These are phyloP conservation scores for Chondrosia reniformis DNA, from an alignment of 37 sponge, comb jelly and placozoan species.

Conservation along the genomic window DNA sequence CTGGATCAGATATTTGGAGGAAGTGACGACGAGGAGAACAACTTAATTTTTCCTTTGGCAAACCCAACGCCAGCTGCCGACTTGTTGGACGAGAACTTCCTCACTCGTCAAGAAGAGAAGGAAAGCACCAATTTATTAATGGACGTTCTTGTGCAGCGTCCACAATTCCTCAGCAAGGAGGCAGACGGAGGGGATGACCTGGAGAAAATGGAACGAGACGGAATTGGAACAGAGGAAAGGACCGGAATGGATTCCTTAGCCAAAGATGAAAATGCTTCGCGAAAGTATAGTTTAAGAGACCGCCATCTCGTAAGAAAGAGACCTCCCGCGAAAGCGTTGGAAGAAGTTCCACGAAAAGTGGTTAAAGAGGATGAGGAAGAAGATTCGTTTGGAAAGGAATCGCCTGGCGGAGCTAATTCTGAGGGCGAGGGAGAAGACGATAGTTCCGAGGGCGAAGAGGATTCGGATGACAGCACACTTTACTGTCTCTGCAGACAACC, in stretches of 20 bases:
- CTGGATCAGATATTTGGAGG: constrained; percentile 66
- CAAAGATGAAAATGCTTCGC: background rate
- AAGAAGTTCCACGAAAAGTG: background rate
- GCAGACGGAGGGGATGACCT: background rate
- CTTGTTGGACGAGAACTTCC: constrained; percentile 11
- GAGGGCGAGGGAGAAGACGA: constrained; percentile 50
- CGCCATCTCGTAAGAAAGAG: background rate
- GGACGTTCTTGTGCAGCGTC: constrained; percentile 22
- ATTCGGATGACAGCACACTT: constrained; percentile 61
- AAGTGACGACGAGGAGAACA: constrained; percentile 63
- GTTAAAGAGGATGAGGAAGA: constrained; percentile 4
- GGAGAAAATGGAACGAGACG: background rate
- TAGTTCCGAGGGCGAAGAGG: too few relatives aligned
- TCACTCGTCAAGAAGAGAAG: constrained; percentile 8
- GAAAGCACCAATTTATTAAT: background rate
- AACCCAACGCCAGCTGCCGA: background rate
- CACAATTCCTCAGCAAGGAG: background rate
- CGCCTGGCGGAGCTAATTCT: background rate
- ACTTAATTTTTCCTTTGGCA: constrained; percentile 1
- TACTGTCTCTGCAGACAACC: constrained; percentile 75
- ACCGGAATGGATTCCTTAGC: background rate
- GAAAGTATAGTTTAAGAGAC: constrained; percentile 9
- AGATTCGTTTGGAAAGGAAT: background rate
- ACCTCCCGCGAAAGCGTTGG: background rate
- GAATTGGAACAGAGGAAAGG: too few relatives aligned